Evolutionary conservation across 2,888 invertebrate genomes (phyloP), one percentile per base, ranked within the genome.

Genomic region (Agapostemon virescens): DNA sequence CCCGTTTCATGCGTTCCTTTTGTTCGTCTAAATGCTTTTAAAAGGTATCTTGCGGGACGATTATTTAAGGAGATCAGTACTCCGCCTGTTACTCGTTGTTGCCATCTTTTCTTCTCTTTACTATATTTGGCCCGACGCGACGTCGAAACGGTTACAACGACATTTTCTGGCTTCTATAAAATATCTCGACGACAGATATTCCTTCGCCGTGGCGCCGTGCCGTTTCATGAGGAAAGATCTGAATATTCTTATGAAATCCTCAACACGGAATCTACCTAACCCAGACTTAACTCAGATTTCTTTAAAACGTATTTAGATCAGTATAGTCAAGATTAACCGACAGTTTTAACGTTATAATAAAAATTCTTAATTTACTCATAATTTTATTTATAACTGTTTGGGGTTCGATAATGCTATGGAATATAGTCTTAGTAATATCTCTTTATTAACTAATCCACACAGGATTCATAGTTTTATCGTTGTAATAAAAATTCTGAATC

Each of bases 21-120:
- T 74, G 64, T 81, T 30, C 64, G 52, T 42, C 40, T 74, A 75
- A 77, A 77, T 66, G 81, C 69, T 74, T 69, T 74, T 73, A 77
- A 80, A 74, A 72, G 74, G 49, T 70, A 70, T 77, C 70, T 77
- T 58, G 40, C 38, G 20, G 64, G 42, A 38, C 33, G 55, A 58
- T 79, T 76, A 69, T 69, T 75, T 75, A 70, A 74, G 72, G 42
- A 70, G 15, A 79, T 74, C 58, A 55, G 67, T n/a, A 15, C 17
- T 68, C 38, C 67, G 40, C 36, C 40, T 26, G 64, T 67, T 52
- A 38, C 74, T 52, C 5, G 23, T 15, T 69, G 13, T 64, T 40
- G 45, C 64, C 23, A 23, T 74, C 61, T 38, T 49, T 58, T 64
- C 49, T 63, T 45, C 38, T 30, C 20, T 33, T 30, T 33, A 17